Evolutionary conservation across 2,113 vertebrate genomes (phyloP), one percentile per base, ranked within the genome.

Genomic region (Paracanthobrama guichenoti): DNA sequence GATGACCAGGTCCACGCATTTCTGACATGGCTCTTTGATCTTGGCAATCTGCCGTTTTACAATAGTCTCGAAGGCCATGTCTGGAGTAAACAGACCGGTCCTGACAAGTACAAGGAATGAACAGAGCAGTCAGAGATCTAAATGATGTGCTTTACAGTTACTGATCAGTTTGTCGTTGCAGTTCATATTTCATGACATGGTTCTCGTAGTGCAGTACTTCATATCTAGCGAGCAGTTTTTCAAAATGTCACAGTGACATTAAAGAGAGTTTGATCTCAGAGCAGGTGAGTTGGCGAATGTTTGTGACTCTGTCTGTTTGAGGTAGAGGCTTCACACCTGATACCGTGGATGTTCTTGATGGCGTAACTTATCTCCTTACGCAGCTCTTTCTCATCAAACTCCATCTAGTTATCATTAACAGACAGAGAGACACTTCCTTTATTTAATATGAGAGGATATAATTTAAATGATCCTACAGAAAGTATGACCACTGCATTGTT

Each of bases 61-160:
- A 92, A 99, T 98, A 76, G 97, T 98, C 95, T 99, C 97, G 91
- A 99, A 99, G 71, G 97, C 97, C 97, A 99, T 98, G 94, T 99
- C 97, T 24, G 97, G 97, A 31, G 97, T 99, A 90, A 99, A 99
- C 81, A 99, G 96, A 91, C 97, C 97, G 81, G 97, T 99, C 95
- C 97, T 99, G 94, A 88, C 90, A 88, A 87, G 78, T 28, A 87
- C 89, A 57, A 72, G 11, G 35, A 50, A 73, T 26, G 42, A 28
- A 67, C 31, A 85, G 50, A 72, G 60, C 13, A 76, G 13, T 66
- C 13, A 85, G 26, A 80, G 16, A 16, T 10, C 4, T 64, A 28
- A 44, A n/a, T 22, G 7, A 28, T 59, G 77, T 35, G 59, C 22
- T 46, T 72, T 46, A 46, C 12, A 72, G 42, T 8, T 73, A 6